Base-by-base conservation (phyloP, 2,797 vertebrate genomes). In the Karalla daura region DNA sequence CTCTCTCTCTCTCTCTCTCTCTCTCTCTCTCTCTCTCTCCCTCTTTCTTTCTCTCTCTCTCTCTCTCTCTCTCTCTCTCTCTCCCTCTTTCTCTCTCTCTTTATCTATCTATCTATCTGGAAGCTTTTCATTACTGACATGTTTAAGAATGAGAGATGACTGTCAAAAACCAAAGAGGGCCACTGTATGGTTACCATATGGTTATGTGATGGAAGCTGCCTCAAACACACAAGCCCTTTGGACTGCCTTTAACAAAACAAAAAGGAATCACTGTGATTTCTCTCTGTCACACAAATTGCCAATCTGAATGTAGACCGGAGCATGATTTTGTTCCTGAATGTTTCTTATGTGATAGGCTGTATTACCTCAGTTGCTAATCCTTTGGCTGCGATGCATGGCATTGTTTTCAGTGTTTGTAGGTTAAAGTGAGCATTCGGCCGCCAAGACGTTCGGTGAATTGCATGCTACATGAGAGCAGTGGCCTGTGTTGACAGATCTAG, bases 251-350 rank as follows among this genome's bases (percentile, higher is more conserved):
- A n/a, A 67, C 28, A 56, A 61, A 76, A 78, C 44, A 60, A 65
- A 69, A 56, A 74, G 53, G 52, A 89, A 64, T 78, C 88, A 91
- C 89, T 92, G 89, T 91, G 91, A 91, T 80, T 66, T 73, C 68
- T 70, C 44, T 49, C 33, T 51, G 25, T 59, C 63, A 63, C 46
- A 18, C 44, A 37, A 46, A 59, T 77, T 69, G 59, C 46, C 74
- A 56, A 72, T 43, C 46, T 78, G 81, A 91, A 89, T 90, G 86
- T 89, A 83, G 45, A 84, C 63, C 30, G 55, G 74, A 79, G 82
- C 83, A 78, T 76, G 70, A 74, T 40, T 17, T 64, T 83, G 73
- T 83, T 84, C 74, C 79, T 83, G 78, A 88, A 86, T 89, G 83
- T 85, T 63, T 25, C 36, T 73, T 27, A 23, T n/a, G n/a, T 40